A percentile compares a stretch with the other conserved stretches of the same genome.
Evolutionary conservation across 2,888 invertebrate species (phyloP).

Genomic region (Drepana falcataria): DNA sequence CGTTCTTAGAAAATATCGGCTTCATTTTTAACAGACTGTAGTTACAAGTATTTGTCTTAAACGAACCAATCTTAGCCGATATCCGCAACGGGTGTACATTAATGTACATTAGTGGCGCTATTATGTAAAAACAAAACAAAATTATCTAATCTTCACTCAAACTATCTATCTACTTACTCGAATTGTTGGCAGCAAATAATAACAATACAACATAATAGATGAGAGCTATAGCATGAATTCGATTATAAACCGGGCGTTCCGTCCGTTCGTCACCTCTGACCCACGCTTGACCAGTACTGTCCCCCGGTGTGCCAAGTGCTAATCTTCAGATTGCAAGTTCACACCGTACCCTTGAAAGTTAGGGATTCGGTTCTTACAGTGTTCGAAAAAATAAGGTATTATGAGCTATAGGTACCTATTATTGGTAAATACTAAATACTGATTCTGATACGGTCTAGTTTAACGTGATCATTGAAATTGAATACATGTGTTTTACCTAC

Average conservation of each 20-base stretch:
- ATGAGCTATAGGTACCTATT: not conserved
- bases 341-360: conserved; percentile 36
- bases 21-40: too few species aligned
- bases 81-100: not conserved
- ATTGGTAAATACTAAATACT: too few species aligned
- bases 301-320: conserved; percentile 28
- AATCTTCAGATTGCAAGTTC: conserved; percentile 50
- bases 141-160: conserved; percentile 11
- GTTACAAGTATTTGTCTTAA: too few species aligned
- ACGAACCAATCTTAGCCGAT: not conserved
- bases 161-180: conserved; percentile 5
- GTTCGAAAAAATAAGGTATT: not conserved
- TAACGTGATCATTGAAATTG: too few species aligned
- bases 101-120: not conserved
- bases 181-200: conserved; percentile 3
- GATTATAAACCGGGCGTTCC: conserved; percentile 44
- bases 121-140: conserved; percentile 5
- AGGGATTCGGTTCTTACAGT: conserved; percentile 2
- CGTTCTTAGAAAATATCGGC: too few species aligned
- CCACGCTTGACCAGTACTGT: conserved; percentile 60
- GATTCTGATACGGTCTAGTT: too few species aligned
- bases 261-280: conserved; percentile 77
- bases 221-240: conserved; percentile 20
- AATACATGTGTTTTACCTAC: too few species aligned
- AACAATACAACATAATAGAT: conserved; percentile 19